These are phyloP conservation scores for Luffia ferchaultella DNA, from an alignment of 2,888 invertebrate genomes.

Conservation along the genomic window DNA sequence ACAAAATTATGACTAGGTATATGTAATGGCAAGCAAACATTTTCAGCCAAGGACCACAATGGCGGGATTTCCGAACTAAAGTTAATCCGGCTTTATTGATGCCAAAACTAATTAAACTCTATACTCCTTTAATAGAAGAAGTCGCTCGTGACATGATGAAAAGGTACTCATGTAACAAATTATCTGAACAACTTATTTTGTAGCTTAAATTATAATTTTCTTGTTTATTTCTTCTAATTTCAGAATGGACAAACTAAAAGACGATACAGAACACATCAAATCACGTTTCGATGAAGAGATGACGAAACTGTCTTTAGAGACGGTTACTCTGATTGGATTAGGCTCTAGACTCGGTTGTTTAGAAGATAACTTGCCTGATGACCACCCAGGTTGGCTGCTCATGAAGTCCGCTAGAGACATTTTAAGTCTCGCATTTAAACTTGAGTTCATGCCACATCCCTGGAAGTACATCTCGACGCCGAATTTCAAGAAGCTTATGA, in stretches of 20 bases:
- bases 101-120: constrained; percentile 63
- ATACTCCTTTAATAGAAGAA: constrained; percentile 50
- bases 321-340: constrained; percentile 39
- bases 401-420: constrained; percentile 36
- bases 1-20: no score
- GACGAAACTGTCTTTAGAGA: constrained; percentile 71
- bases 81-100: constrained; percentile 74
- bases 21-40: neutral
- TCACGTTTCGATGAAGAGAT: constrained; percentile 59
- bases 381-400: constrained; percentile 34
- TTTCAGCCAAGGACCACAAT: constrained; percentile 68
- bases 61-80: constrained; percentile 71
- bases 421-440: constrained; percentile 26
- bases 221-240: no score
- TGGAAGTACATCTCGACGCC: constrained; percentile 37
- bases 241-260: constrained; percentile 34
- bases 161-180: no score
- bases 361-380: constrained; percentile 26
- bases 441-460: constrained; percentile 33
- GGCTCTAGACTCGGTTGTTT: constrained; percentile 44
- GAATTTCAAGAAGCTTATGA: constrained; percentile 35
- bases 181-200: no score
- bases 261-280: constrained; percentile 29
- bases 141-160: constrained; percentile 48
- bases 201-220: no score